phyloP scores from a whole-genome alignment of 2,888 invertebrate species.

The Melanophora roralis region DNA sequence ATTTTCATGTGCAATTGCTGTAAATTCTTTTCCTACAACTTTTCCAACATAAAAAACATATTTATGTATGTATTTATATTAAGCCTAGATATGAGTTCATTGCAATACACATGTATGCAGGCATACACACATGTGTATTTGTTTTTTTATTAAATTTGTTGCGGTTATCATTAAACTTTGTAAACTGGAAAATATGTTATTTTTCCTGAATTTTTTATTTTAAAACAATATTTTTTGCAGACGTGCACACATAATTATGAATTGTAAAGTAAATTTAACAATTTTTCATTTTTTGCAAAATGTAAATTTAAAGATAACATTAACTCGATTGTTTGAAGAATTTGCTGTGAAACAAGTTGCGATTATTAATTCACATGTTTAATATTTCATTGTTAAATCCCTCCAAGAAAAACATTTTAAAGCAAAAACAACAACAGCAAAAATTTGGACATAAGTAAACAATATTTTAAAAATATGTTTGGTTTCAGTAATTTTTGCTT shows the following conservation, averaged over 20 bases:
- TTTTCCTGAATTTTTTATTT: constrained; percentile 52
- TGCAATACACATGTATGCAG: too few species aligned
- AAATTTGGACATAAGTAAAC: constrained; percentile 30
- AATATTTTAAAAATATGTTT: constrained; percentile 2
- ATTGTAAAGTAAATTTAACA: constrained; percentile 35
- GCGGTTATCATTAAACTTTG: constrained; percentile 58
- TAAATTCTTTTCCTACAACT: neutral
- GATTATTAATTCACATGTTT: neutral
- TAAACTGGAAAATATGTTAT: constrained; percentile 55
- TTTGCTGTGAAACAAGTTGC: neutral
- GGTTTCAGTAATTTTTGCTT: neutral
- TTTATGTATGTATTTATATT: neutral
- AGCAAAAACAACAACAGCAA: neutral
- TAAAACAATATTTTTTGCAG: constrained; percentile 32
- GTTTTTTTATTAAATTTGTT: constrained; percentile 58
- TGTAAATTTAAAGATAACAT: too few species aligned
- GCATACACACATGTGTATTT: neutral
- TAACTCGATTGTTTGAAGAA: too few species aligned
- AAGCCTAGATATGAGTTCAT: too few species aligned
- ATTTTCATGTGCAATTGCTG: constrained; percentile 31
- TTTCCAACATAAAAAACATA: constrained; percentile 1
- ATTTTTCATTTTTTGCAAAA: neutral
- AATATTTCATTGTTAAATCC: neutral
- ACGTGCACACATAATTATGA: constrained; percentile 13
- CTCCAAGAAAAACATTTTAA: neutral